Evolutionary conservation across 35 echinoderm and acorn worm genomes (phyloP).

Genomic region (Amphiura filiformis): DNA sequence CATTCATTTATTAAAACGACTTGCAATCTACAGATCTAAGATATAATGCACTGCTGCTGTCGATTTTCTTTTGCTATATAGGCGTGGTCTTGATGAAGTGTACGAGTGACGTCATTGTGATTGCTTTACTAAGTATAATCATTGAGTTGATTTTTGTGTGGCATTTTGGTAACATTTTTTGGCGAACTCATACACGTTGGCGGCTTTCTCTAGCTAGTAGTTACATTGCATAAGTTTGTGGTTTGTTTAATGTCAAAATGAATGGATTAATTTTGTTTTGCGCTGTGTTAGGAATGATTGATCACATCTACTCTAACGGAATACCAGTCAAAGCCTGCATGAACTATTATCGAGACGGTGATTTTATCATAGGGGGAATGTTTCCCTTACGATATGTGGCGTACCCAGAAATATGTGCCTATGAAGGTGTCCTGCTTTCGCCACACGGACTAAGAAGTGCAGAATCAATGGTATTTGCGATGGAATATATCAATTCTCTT

Average conservation of each 20-base stretch:
- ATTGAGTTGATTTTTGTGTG: too few relatives aligned
- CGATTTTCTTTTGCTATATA: too few relatives aligned
- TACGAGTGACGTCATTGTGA: too few relatives aligned
- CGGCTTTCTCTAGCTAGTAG: neutral
- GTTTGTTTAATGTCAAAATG: neutral
- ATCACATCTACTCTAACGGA: too few relatives aligned
- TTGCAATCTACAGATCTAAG: too few relatives aligned
- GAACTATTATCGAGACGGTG: constrained; percentile 16
- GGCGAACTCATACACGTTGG: too few relatives aligned
- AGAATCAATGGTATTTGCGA: constrained; percentile 38
- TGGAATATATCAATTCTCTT: constrained; percentile 24
- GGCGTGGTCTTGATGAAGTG: too few relatives aligned
- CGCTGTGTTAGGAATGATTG: neutral
- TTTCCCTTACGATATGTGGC: constrained; percentile 13
- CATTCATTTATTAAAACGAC: too few relatives aligned
- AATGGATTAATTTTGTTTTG: neutral
- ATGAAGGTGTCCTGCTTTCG: neutral
- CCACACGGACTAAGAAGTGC: neutral
- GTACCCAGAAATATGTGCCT: neutral
- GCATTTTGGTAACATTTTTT: too few relatives aligned
- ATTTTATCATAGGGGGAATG: constrained; percentile 27
- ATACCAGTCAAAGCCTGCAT: neutral
- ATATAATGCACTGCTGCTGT: too few relatives aligned
- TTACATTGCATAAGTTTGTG: neutral
- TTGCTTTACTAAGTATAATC: too few relatives aligned